Conservation (phyloP, 2,113 vertebrate species). For the Patagioenas fasciata region DNA sequence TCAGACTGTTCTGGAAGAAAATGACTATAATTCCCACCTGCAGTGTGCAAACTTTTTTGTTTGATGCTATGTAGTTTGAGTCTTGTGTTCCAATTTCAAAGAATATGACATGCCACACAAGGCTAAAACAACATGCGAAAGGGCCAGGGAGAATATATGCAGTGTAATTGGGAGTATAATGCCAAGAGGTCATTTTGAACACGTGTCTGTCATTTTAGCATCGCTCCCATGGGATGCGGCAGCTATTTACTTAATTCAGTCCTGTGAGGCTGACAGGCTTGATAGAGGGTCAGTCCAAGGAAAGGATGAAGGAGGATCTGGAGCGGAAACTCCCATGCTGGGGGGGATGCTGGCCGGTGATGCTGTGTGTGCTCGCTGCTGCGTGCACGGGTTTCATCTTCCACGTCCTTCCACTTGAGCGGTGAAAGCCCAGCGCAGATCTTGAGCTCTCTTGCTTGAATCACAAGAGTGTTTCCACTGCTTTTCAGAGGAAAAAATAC, state of each 20-base stretch:
- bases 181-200: conserved; percentile 3
- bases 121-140: background rate
- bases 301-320: conserved; percentile 19
- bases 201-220: background rate
- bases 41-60: background rate
- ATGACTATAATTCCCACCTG: background rate
- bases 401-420: fast-evolving
- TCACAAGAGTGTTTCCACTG: background rate
- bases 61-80: background rate
- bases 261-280: background rate
- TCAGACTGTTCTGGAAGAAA: background rate
- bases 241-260: background rate
- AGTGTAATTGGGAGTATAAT: background rate
- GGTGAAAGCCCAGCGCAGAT: background rate
- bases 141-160: background rate
- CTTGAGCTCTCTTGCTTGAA: background rate
- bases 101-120: background rate
- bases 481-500: background rate
- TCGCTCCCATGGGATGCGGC: background rate
- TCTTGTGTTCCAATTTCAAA: background rate
- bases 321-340: background rate
- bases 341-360: background rate
- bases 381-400: fast-evolving
- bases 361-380: background rate
- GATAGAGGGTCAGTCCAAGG: background rate